Evolutionary conservation across 1,140 invertebrate genomes (phyloP).

Genomic region (Temnothorax curvispinosus): DNA sequence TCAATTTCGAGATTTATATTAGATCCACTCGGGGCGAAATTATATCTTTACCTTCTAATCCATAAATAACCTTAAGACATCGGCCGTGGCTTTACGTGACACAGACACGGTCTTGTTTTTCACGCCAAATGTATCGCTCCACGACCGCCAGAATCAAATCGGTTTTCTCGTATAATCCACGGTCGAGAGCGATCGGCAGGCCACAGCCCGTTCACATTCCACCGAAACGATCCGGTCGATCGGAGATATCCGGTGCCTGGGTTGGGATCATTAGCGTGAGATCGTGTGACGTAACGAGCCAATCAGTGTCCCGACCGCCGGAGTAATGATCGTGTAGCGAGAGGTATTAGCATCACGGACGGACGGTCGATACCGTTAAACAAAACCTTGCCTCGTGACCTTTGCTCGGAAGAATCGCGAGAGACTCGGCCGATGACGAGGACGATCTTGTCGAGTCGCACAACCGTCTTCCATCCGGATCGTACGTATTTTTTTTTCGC

Average conservation of each 20-base stretch:
- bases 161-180: slow-evolving; percentile 66
- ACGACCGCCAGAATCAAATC: slow-evolving; percentile 53
- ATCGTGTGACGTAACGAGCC: slow-evolving; percentile 84
- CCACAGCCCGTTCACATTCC: slow-evolving; percentile 76
- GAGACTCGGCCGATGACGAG: slow-evolving; percentile 68
- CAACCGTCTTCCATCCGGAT: slow-evolving; percentile 49
- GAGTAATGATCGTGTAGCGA: slow-evolving; percentile 82
- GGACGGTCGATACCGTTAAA: slow-evolving; percentile 82
- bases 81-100: slow-evolving; percentile 2
- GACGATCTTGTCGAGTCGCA: slow-evolving; percentile 70
- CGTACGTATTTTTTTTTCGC: slow-evolving; percentile 19
- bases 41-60: slow-evolving; percentile 29
- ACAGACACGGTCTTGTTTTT: slow-evolving; percentile 31
- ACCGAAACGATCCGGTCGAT: slow-evolving; percentile 78
- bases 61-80: slow-evolving; percentile 45
- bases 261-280: slow-evolving; percentile 83
- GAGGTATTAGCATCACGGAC: slow-evolving; percentile 82
- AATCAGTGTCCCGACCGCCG: slow-evolving; percentile 80
- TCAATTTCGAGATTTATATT: slow-evolving; percentile 63
- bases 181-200: slow-evolving; percentile 1
- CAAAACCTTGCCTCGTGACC: slow-evolving; percentile 82
- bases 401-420: slow-evolving; percentile 69
- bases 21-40: slow-evolving; percentile 51
- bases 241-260: slow-evolving; percentile 81
- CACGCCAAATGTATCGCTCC: slow-evolving; percentile 7